These are phyloP conservation scores for Pelodiscus sinensis DNA, from an alignment of 2,113 vertebrate genomes.

Conservation along the genomic window DNA sequence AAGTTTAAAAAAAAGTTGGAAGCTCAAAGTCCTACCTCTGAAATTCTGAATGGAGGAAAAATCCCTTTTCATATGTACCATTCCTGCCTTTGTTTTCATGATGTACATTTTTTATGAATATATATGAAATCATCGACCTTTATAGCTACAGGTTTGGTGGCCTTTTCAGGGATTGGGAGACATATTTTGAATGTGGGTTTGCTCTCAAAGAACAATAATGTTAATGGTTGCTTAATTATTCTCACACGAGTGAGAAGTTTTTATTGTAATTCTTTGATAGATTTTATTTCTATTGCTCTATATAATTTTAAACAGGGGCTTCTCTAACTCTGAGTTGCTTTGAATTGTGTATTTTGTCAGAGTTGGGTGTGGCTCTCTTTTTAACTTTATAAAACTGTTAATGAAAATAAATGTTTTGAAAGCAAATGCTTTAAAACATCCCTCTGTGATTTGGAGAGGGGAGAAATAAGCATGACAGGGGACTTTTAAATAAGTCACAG, in stretches of 20 bases:
- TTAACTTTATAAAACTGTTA: background rate
- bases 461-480: slow-evolving; percentile 13
- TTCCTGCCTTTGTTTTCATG: background rate
- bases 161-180: slow-evolving; percentile 12
- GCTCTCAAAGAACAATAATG: background rate
- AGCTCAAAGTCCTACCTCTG: slow-evolving; percentile 49
- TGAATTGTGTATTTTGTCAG: background rate
- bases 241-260: background rate
- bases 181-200: slow-evolving; percentile 1
- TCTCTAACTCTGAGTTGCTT: background rate
- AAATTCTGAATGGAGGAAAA: slow-evolving; percentile 37
- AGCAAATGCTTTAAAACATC: slow-evolving; percentile 9
- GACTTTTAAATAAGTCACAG: background rate
- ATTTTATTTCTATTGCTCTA: background rate
- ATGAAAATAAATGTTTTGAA: slow-evolving; percentile 16
- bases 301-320: background rate
- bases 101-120: background rate
- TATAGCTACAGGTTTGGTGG: background rate
- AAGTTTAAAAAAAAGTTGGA: slow-evolving; percentile 17
- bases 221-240: slow-evolving; percentile 26
- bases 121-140: slow-evolving; percentile 12
- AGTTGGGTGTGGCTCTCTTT: background rate
- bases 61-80: slow-evolving; percentile 19
- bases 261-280: slow-evolving; percentile 9
- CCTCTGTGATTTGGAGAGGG: background rate